Evolutionary conservation across 2,888 invertebrate genomes (phyloP).

Genomic region (Rhamnusium bicolor): DNA sequence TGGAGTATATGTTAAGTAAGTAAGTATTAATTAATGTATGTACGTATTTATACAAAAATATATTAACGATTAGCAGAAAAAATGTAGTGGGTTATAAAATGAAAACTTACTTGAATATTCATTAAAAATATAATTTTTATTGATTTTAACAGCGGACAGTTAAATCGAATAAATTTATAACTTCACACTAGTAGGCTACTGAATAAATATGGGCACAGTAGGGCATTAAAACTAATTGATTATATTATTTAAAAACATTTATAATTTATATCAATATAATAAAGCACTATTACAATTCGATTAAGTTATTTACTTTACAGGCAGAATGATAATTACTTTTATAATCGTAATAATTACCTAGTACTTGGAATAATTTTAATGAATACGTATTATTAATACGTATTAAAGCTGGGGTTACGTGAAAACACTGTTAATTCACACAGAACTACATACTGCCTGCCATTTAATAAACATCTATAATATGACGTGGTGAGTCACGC

Average conservation of each 20-base stretch:
- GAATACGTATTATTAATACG: background rate
- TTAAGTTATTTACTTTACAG: constrained; percentile 29
- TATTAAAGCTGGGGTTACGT: background rate
- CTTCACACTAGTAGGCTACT: constrained; percentile 17
- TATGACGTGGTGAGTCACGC: constrained; percentile 27
- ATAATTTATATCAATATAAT: constrained; percentile 29
- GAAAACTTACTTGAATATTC: no score
- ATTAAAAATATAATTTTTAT: constrained; percentile 30
- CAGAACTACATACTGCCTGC: background rate
- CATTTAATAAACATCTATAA: constrained; percentile 5
- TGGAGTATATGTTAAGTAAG: no score
- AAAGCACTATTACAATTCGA: constrained; percentile 9
- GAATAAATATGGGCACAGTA: constrained; percentile 15
- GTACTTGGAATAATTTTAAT: no score
- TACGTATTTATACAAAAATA: no score
- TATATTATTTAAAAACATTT: constrained; percentile 33
- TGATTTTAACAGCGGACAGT: constrained; percentile 4
- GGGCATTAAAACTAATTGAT: constrained; percentile 32
- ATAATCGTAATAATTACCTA: constrained; percentile 2
- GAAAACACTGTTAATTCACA: no score
- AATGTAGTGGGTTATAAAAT: no score
- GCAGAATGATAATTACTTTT: background rate
- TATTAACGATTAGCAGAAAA: no score
- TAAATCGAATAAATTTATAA: constrained; percentile 14
- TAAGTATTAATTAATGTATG: no score